Percentiles rank a stretch among this genome's conserved stretches.
These are phyloP conservation scores for Meleagris gallopavo DNA, from an alignment of 2,113 vertebrate genomes.

Conservation along the genomic window DNA sequence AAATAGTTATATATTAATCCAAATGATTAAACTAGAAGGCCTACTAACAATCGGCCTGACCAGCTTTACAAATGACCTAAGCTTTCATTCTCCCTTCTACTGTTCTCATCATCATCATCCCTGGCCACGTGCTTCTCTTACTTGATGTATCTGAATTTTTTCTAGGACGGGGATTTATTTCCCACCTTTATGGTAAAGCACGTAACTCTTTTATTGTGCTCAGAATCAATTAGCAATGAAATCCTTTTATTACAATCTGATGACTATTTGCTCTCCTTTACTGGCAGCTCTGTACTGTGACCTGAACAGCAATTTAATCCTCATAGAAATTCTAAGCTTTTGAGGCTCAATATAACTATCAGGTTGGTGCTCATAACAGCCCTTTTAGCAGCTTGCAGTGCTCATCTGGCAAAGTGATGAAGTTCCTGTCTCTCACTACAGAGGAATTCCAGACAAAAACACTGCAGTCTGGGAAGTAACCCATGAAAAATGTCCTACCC, in stretches of 20 bases:
- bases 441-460: conserved; percentile 26
- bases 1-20: background rate
- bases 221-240: conserved; percentile 61
- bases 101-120: background rate
- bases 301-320: conserved; percentile 44
- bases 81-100: background rate
- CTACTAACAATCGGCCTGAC: background rate
- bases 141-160: background rate
- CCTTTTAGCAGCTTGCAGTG: conserved; percentile 14
- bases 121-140: background rate
- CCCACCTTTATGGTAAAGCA: background rate
- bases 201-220: background rate
- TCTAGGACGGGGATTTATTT: conserved; percentile 5
- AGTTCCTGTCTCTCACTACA: background rate
- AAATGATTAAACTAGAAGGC: background rate
- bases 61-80: background rate
- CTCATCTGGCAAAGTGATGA: conserved; percentile 18
- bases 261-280: conserved; percentile 21
- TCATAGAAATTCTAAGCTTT: conserved; percentile 41
- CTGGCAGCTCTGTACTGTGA: background rate
- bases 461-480: conserved; percentile 15
- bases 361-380: background rate
- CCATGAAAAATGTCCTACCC: conserved; percentile 6
- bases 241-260: background rate
- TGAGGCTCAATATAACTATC: background rate